Evolutionary conservation across 2,113 vertebrate genomes (phyloP).

Genomic region (Chloroceryle aenea): DNA sequence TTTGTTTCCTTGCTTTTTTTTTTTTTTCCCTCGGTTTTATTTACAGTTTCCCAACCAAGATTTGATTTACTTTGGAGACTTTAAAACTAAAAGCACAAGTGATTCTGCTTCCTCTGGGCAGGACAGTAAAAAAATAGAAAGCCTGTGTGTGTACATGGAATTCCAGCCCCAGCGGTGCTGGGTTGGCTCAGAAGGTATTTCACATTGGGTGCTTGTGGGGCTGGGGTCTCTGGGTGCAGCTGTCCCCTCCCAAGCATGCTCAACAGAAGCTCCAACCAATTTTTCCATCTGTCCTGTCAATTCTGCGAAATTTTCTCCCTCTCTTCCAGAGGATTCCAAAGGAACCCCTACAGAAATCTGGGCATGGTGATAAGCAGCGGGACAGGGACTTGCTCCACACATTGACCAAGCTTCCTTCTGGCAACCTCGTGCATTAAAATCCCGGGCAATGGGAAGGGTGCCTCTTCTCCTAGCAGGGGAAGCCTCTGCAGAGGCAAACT

Average conservation of each 20-base stretch:
- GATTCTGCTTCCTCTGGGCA: neutral
- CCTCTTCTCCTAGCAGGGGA: neutral
- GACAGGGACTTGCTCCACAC: rapidly evolving
- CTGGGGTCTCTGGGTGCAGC: neutral
- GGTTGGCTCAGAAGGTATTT: neutral
- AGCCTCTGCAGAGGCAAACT: neutral
- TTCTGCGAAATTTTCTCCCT: neutral
- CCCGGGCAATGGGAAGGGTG: rapidly evolving
- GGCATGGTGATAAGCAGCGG: rapidly evolving
- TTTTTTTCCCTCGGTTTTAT: conserved; percentile 54
- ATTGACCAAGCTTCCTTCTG: neutral
- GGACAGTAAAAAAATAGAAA: neutral
- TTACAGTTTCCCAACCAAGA: conserved; percentile 55
- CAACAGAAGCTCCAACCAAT: neutral
- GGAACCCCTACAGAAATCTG: neutral
- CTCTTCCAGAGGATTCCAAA: neutral
- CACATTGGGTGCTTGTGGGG: neutral
- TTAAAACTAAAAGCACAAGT: conserved; percentile 29
- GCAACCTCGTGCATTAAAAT: neutral
- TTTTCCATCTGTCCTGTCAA: neutral
- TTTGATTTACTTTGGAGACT: conserved; percentile 48
- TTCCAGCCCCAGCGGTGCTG: neutral
- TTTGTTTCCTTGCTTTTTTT: too few species aligned
- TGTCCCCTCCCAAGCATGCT: neutral
- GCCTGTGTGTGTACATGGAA: neutral